These are phyloP conservation scores for Stomorhina lunata DNA, from an alignment of 2,888 invertebrate genomes.

Conservation along the genomic window DNA sequence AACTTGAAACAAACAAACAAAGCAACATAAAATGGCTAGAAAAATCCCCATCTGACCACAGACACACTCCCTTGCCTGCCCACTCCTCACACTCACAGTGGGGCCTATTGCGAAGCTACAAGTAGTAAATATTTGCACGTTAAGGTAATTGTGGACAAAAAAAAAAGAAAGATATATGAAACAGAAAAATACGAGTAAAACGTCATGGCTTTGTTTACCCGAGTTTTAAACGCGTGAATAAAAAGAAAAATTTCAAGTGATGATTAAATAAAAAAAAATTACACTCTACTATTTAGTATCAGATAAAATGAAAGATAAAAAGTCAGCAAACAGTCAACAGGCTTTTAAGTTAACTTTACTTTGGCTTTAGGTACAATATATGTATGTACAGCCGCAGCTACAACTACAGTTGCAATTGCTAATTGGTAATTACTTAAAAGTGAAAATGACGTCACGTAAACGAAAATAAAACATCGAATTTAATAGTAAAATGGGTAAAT, in stretches of 20 bases:
- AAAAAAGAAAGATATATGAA: background rate
- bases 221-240: constrained; percentile 18
- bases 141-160: constrained; percentile 52
- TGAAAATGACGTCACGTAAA: constrained; percentile 54
- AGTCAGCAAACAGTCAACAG: background rate
- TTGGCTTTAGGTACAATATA: no score
- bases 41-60: constrained; percentile 42
- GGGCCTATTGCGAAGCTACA: constrained; percentile 34
- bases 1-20: constrained; percentile 43
- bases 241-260: constrained; percentile 47
- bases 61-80: no score
- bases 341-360: no score
- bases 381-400: no score
- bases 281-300: background rate
- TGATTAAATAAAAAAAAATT: constrained; percentile 50
- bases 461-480: background rate
- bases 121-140: constrained; percentile 62
- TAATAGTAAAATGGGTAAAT: constrained; percentile 41
- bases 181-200: constrained; percentile 22
- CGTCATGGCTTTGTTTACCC: constrained; percentile 48
- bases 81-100: background rate
- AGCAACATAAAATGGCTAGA: constrained; percentile 31
- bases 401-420: constrained; percentile 42
- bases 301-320: background rate
- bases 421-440: constrained; percentile 54